phyloP scores from a whole-genome alignment of 2,113 vertebrate species.

The Sebastes schlegelii region DNA sequence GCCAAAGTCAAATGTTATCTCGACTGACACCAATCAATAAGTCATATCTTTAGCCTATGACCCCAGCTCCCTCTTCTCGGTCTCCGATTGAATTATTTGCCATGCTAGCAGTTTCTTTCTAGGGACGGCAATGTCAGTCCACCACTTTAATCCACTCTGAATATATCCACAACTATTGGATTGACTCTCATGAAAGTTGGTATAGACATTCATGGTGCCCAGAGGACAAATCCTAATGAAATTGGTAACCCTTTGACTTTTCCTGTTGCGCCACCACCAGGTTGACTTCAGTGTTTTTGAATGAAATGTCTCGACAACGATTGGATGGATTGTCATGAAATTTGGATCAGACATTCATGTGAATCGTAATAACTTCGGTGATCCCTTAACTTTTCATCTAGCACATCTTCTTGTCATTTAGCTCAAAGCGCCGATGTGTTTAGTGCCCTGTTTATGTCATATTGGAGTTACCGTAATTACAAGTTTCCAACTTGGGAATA shows the following conservation, averaged over 20 bases:
- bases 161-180: background rate
- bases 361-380: background rate
- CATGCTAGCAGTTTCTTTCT: background rate
- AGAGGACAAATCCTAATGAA: background rate
- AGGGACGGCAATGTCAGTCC: background rate
- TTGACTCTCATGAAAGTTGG: background rate
- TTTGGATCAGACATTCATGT: background rate
- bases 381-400: background rate
- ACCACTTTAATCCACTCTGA: background rate
- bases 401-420: background rate
- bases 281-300: background rate
- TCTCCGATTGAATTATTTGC: background rate
- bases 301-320: background rate
- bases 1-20: slow-evolving; percentile 21
- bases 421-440: background rate
- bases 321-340: background rate
- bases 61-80: background rate
- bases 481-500: background rate
- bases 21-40: background rate
- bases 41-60: background rate
- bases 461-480: background rate
- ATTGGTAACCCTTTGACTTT: background rate
- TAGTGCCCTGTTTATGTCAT: background rate
- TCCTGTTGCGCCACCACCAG: background rate
- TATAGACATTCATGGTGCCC: background rate